phyloP scores from a whole-genome alignment of 1,140 invertebrate genomes.

The Conus ventricosus region DNA sequence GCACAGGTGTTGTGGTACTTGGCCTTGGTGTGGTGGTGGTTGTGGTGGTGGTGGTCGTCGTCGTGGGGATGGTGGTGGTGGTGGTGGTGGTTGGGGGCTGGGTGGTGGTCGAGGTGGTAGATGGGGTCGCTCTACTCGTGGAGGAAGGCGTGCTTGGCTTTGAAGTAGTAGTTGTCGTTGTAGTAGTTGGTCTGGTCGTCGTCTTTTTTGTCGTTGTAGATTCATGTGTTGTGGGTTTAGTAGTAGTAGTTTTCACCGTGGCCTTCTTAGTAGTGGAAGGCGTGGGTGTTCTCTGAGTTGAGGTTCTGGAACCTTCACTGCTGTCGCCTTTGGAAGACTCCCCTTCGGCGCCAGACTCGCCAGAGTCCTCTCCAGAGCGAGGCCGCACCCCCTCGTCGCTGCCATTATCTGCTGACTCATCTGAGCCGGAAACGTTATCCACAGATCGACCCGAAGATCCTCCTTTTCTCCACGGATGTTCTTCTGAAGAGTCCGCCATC shows the following conservation, averaged over 20 bases:
- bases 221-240: not conserved
- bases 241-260: no score
- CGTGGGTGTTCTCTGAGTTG: not conserved
- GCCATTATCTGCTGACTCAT: not conserved
- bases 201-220: not conserved
- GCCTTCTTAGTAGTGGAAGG: not conserved
- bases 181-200: no score
- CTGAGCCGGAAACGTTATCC: not conserved
- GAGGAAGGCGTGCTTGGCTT: not conserved
- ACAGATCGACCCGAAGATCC: not conserved
- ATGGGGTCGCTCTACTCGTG: not conserved
- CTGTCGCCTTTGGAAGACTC: not conserved
- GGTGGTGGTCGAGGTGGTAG: not conserved
- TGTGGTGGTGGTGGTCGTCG: not conserved
- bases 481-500: not conserved
- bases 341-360: not conserved
- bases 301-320: no score
- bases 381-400: not conserved
- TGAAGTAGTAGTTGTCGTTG: no score
- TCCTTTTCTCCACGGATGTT: not conserved
- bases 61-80: not conserved
- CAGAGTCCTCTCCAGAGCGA: not conserved
- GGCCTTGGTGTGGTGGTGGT: not conserved
- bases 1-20: not conserved
- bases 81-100: not conserved